Evolutionary conservation across 2,113 vertebrate species (phyloP).

Genomic region (Microcebus murinus): DNA sequence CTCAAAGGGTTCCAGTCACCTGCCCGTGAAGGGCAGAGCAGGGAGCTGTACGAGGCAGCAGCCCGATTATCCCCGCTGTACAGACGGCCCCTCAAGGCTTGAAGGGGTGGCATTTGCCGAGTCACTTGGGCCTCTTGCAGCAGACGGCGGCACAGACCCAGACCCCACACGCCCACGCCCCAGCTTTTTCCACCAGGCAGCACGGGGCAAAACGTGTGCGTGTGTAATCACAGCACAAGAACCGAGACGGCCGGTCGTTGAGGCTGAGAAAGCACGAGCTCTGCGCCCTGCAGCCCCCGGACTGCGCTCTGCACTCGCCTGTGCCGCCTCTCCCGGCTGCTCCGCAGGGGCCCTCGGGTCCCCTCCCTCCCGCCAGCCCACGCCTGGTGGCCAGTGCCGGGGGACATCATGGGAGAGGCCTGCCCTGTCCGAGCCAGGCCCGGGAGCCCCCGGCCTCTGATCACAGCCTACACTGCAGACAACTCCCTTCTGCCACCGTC

Average conservation of each 20-base stretch:
- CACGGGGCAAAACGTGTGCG: neutral
- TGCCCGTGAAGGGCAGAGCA: neutral
- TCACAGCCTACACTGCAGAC: neutral
- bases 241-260: neutral
- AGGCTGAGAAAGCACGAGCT: neutral
- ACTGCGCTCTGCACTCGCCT: no score
- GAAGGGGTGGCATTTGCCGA: neutral
- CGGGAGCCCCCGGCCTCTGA: neutral
- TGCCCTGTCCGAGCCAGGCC: neutral
- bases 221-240: neutral
- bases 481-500: neutral
- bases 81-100: no score
- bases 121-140: rapidly evolving
- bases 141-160: neutral
- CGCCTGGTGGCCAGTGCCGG: neutral
- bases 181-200: neutral
- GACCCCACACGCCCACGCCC: neutral
- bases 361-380: neutral
- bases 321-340: rapidly evolving
- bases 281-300: neutral
- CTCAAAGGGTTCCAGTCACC: neutral
- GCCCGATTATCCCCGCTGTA: neutral
- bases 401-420: neutral
- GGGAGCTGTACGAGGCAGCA: neutral
- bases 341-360: rapidly evolving